These are phyloP conservation scores for Ostrea denselamellosa DNA, from an alignment of 1,140 invertebrate genomes.

Conservation along the genomic window DNA sequence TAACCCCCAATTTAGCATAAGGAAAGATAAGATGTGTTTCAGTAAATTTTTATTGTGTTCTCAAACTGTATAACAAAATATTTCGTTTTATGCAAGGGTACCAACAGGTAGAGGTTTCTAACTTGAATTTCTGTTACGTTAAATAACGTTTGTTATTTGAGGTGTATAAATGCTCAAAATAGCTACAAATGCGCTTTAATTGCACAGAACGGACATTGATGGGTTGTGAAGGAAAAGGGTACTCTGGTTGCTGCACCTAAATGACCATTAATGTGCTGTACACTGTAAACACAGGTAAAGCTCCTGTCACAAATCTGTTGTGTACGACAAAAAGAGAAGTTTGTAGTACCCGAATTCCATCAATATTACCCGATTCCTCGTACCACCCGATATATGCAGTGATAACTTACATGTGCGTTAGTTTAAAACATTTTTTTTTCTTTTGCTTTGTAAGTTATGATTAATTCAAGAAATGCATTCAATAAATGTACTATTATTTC, in stretches of 20 bases:
- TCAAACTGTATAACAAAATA: too few relatives aligned
- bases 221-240: background rate
- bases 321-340: background rate
- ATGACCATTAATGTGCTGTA: background rate
- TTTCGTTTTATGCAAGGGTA: too few relatives aligned
- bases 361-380: too few relatives aligned
- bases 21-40: too few relatives aligned
- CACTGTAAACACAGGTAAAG: background rate
- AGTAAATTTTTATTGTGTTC: too few relatives aligned
- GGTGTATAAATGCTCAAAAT: background rate
- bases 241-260: background rate
- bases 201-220: background rate
- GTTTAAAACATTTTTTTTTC: too few relatives aligned
- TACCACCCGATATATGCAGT: background rate
- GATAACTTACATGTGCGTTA: background rate
- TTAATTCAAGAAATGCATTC: too few relatives aligned
- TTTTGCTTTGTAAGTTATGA: too few relatives aligned
- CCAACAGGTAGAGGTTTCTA: too few relatives aligned
- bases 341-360: background rate
- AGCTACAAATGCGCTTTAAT: background rate
- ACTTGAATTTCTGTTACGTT: background rate
- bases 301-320: background rate
- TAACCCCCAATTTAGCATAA: too few relatives aligned
- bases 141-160: background rate
- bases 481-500: too few relatives aligned